Percentiles rank a stretch among this genome's conserved stretches.
Evolutionary conservation across 2,888 invertebrate species (phyloP).

Genomic region (Papilio protenor): DNA sequence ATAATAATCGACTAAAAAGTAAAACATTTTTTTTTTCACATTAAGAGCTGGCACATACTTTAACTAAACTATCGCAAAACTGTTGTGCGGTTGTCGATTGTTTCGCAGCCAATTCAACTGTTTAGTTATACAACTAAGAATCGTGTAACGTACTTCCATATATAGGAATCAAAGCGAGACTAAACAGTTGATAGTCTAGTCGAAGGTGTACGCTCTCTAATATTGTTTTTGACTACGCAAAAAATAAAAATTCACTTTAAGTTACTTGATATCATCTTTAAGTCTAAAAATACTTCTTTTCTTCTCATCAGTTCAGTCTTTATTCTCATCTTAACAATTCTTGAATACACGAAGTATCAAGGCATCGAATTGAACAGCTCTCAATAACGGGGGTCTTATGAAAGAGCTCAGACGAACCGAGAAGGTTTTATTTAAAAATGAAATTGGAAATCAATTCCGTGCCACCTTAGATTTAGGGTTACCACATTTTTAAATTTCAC

Average conservation of each 20-base stretch:
- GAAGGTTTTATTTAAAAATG: constrained; percentile 32
- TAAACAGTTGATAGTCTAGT: no score
- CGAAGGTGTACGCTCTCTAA: no score
- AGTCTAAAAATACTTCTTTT: neutral
- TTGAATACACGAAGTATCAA: constrained; percentile 9
- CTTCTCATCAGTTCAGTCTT: no score
- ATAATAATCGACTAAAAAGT: no score
- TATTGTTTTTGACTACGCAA: neutral
- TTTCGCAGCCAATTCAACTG: no score
- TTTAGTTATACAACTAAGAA: no score
- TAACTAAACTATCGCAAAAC: no score
- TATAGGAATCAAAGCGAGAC: no score
- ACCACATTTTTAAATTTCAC: neutral
- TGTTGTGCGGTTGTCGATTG: no score
- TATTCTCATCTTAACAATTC: constrained; percentile 18
- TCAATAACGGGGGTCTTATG: constrained; percentile 21
- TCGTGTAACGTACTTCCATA: no score
- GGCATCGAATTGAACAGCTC: constrained; percentile 15
- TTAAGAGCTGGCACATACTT: no score
- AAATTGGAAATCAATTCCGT: constrained; percentile 30
- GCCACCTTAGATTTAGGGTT: constrained; percentile 4
- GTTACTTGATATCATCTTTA: neutral
- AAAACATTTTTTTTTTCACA: no score
- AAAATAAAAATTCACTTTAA: neutral
- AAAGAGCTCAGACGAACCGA: constrained; percentile 24